Conservation (phyloP, 2,888 invertebrate species). For the Nineta flava region DNA sequence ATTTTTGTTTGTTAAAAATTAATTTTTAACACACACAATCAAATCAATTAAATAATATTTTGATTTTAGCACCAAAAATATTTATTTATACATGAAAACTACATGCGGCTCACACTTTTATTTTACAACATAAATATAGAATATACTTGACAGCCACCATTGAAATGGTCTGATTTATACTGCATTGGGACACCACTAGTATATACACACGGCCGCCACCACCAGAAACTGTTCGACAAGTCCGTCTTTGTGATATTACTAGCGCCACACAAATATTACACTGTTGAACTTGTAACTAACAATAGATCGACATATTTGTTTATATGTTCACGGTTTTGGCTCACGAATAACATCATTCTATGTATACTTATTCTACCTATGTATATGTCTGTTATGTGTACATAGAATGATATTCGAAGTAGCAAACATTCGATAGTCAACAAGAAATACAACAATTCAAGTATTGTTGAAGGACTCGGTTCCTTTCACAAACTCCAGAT, state of each 20-base stretch:
- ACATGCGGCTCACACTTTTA: slow-evolving; percentile 3
- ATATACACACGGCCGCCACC: background rate
- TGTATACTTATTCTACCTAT: too few species aligned
- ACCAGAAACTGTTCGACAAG: background rate
- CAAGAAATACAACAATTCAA: too few species aligned
- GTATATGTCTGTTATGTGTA: too few species aligned
- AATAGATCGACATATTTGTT: background rate
- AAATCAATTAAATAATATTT: background rate
- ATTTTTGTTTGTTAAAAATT: background rate
- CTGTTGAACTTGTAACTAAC: background rate
- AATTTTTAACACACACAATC: background rate
- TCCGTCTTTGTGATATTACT: too few species aligned
- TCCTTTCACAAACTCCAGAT: too few species aligned
- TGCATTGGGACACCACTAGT: background rate
- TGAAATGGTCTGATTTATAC: slow-evolving; percentile 20
- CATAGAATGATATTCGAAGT: too few species aligned
- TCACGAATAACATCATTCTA: too few species aligned
- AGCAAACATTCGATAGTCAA: too few species aligned
- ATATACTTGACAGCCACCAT: slow-evolving; percentile 23
- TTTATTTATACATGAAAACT: background rate
- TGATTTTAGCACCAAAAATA: slow-evolving; percentile 6
- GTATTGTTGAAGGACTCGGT: too few species aligned
- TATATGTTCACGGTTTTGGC: too few species aligned
- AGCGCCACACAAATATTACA: background rate
- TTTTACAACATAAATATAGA: slow-evolving; percentile 10